phyloP scores from a whole-genome alignment of 2,888 invertebrate genomes.

The Ophonus ardosiacus region DNA sequence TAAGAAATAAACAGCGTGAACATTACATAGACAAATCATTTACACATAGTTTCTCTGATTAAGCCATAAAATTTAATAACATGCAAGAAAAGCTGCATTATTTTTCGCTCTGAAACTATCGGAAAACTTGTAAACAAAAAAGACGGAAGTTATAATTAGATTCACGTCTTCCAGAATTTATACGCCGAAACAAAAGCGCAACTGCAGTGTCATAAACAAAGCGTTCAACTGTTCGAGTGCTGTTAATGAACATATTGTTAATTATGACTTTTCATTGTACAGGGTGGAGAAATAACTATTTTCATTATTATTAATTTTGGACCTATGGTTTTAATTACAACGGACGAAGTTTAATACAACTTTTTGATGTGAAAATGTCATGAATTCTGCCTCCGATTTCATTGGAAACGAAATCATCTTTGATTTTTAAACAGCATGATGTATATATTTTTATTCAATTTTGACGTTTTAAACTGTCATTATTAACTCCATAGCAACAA shows the following conservation, averaged over 20 bases:
- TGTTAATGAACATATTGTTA: constrained; percentile 20
- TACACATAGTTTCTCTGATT: constrained; percentile 1
- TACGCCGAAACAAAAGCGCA: constrained; percentile 15
- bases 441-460: no score
- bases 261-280: background rate
- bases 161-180: constrained; percentile 29
- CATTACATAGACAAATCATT: background rate
- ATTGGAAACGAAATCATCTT: no score
- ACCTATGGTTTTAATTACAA: no score
- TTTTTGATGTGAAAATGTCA: no score
- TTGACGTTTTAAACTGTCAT: no score
- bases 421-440: no score
- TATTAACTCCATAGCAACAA: no score
- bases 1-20: background rate
- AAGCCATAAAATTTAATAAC: constrained; percentile 14
- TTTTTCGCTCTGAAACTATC: constrained; percentile 7
- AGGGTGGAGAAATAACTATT: no score
- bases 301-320: no score
- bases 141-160: constrained; percentile 38
- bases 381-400: no score
- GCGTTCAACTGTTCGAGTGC: background rate
- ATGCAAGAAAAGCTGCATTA: constrained; percentile 6
- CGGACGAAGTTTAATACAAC: no score
- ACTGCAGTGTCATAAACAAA: constrained; percentile 25
- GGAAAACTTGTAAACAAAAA: constrained; percentile 26